Evolutionary conservation across 1,140 invertebrate genomes (phyloP).

Genomic region (Magallana ariakensis): DNA sequence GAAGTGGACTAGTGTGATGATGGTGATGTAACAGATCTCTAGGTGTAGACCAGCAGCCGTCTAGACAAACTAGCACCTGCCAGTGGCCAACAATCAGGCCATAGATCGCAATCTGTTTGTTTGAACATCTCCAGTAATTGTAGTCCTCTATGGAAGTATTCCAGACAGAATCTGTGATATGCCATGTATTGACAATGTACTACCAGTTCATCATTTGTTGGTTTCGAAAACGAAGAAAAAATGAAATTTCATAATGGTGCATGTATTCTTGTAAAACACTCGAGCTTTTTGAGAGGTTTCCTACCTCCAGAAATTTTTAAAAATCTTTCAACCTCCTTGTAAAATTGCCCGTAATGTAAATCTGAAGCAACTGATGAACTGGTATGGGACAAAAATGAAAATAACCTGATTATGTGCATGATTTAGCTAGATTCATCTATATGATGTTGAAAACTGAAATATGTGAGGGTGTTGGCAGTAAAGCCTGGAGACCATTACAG

Average conservation of each 20-base stretch:
- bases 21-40: not conserved
- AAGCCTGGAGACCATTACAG: not conserved
- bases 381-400: not conserved
- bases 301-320: too few relatives aligned
- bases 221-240: not conserved
- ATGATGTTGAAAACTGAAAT: conserved; percentile 31
- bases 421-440: conserved; percentile 12
- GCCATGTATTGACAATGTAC: not conserved
- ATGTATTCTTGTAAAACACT: too few relatives aligned
- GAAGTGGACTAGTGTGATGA: not conserved
- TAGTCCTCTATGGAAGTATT: too few relatives aligned
- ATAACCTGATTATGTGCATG: conserved; percentile 31
- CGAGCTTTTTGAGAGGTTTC: too few relatives aligned
- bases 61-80: not conserved
- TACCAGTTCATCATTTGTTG: not conserved
- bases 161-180: not conserved
- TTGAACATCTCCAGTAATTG: not conserved
- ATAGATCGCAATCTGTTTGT: not conserved
- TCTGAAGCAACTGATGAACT: not conserved
- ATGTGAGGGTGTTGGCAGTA: not conserved
- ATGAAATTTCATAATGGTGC: not conserved
- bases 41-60: not conserved
- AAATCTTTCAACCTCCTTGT: too few relatives aligned
- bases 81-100: not conserved
- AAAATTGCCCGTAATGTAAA: not conserved